Evolutionary conservation across 2,113 vertebrate species (phyloP).

Genomic region (Halichoeres trimaculatus): DNA sequence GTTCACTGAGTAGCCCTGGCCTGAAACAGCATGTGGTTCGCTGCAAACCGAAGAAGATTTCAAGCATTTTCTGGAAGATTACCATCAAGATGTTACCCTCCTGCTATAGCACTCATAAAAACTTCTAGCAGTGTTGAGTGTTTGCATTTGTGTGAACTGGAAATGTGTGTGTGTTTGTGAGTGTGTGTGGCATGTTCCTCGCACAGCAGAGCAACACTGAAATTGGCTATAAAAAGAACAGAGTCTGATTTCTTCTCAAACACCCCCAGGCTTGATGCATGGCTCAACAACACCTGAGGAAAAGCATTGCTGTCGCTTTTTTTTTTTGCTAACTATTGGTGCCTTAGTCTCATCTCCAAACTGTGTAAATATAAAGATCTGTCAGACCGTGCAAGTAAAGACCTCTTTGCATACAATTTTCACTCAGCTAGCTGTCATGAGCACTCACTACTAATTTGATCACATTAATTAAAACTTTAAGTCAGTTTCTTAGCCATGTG

Average conservation of each 20-base stretch:
- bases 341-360: slow-evolving; percentile 52
- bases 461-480: background rate
- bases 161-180: slow-evolving; percentile 2
- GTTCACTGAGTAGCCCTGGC: slow-evolving; percentile 68
- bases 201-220: slow-evolving; percentile 57
- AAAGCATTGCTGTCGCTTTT: slow-evolving; percentile 50
- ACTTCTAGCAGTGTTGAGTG: slow-evolving; percentile 45
- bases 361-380: slow-evolving; percentile 60
- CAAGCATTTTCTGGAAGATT: slow-evolving; percentile 72
- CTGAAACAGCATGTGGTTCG: slow-evolving; percentile 60
- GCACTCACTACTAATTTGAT: background rate
- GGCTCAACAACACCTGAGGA: slow-evolving; percentile 67
- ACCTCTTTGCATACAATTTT: slow-evolving; percentile 39
- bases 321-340: slow-evolving; percentile 24
- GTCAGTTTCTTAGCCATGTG: too few relatives aligned
- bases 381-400: slow-evolving; percentile 45
- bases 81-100: slow-evolving; percentile 57
- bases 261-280: slow-evolving; percentile 59
- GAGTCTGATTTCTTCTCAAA: slow-evolving; percentile 72
- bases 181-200: slow-evolving; percentile 36
- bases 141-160: slow-evolving; percentile 4
- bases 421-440: slow-evolving; percentile 32
- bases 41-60: slow-evolving; percentile 57
- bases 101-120: slow-evolving; percentile 53
- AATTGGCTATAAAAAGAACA: slow-evolving; percentile 75